Base-by-base conservation (phyloP, 1,140 invertebrate species). In the Muscidifurax raptorellus region DNA sequence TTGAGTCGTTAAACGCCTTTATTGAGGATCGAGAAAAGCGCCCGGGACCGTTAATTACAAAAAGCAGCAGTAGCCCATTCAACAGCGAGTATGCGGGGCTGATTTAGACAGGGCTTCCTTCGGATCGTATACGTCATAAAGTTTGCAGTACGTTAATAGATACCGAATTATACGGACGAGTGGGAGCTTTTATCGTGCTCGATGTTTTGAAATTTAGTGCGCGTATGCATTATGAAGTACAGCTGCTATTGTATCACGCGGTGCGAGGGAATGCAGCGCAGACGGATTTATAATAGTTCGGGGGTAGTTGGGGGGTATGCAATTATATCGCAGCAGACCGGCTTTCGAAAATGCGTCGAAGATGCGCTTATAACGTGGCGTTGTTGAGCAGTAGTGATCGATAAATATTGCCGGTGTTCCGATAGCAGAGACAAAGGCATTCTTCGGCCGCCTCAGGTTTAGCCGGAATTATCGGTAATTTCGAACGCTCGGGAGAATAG, bases 1-100 rank as follows among this genome's bases (percentile, higher is more conserved):
- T n/a, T 47, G 6, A 13, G n/a, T 75, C 72, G 72, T 72, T 72
- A 72, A 75, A 75, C 30, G 36, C 25, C 22, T 82, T 76, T 75
- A 82, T 82, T 27, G 66, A 64, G 47, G 66, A 28, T n/a, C 27
- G 59, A 27, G 52, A 22, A 64, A 66, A 82, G 13, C 30, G 72
- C 15, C 13, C 69, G 10, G 7, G 44, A n/a, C 27, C 69, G 47
- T 27, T 74, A 59, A 81, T 72, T 75, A 75, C 32, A 27, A 75
- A 44, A 75, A 75, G 72, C 40, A 25, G 18, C 36, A 9, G 9
- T n/a, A 13, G 25, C 27, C 27, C 9, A 30, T 69, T 69, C 66
- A 0, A 1, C 59, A 4, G 13, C 18, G 15, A 64, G n/a, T 64
- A 30, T 15, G 25, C 66, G 66, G 28, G 66, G n/a, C n/a, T 69